Percentiles rank a stretch among this genome's conserved stretches.
phyloP scores from a whole-genome alignment of 2,888 invertebrate species.

The Neria commutata region DNA sequence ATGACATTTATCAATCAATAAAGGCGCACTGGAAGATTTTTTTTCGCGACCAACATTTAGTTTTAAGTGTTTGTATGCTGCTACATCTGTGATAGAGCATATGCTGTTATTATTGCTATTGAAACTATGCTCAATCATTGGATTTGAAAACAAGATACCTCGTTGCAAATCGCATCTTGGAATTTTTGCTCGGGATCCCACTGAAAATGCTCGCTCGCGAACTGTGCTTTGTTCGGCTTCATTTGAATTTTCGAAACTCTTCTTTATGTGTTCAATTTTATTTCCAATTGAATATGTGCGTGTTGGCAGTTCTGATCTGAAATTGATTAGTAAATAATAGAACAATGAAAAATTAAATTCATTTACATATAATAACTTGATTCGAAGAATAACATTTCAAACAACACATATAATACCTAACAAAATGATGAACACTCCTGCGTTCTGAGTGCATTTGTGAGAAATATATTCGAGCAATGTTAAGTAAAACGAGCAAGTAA shows the following conservation, averaged over 20 bases:
- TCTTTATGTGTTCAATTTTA: conserved; percentile 70
- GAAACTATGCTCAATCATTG: conserved; percentile 32
- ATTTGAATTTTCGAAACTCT: conserved; percentile 61
- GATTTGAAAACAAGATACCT: conserved; percentile 46
- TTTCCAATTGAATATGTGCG: conserved; percentile 88
- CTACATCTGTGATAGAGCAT: conserved; percentile 36
- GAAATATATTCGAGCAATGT: too few relatives aligned
- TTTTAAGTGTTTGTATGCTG: conserved; percentile 27
- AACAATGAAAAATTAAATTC: too few relatives aligned
- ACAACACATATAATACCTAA: too few relatives aligned
- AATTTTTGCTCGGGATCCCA: conserved; percentile 71
- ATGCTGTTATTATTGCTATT: conserved; percentile 45
- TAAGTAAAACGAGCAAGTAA: too few relatives aligned
- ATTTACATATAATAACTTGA: too few relatives aligned
- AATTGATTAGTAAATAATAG: too few relatives aligned
- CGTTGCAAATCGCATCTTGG: conserved; percentile 56
- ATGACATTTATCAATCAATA: conserved; percentile 64
- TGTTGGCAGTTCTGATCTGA: conserved; percentile 66
- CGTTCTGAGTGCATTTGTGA: too few relatives aligned
- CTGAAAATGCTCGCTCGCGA: conserved; percentile 77
- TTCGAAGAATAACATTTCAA: too few relatives aligned
- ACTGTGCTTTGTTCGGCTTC: conserved; percentile 62
- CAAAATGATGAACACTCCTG: too few relatives aligned
- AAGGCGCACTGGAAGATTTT: conserved; percentile 74
- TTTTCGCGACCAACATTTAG: conserved; percentile 49